phyloP scores from a whole-genome alignment of 2,113 vertebrate genomes.

The Colaptes auratus region DNA sequence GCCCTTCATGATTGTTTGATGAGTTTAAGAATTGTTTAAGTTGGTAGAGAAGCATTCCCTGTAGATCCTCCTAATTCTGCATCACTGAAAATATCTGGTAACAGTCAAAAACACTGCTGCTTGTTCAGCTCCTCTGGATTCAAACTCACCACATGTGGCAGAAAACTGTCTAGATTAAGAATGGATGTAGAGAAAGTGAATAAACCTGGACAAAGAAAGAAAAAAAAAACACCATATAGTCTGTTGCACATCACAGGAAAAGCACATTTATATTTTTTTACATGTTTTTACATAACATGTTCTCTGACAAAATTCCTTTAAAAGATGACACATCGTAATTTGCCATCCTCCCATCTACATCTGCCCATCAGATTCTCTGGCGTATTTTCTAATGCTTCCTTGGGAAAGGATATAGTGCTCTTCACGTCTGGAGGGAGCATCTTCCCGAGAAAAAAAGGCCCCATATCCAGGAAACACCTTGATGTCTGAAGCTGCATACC shows the following conservation, averaged over 20 bases:
- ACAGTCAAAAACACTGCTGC: background rate
- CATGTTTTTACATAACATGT: background rate
- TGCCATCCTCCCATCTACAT: background rate
- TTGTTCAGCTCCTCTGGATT: background rate
- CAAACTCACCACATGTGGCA: background rate
- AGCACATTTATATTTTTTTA: too few relatives aligned
- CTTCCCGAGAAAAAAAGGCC: background rate
- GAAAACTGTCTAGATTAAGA: background rate
- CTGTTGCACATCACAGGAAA: background rate
- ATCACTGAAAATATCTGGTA: background rate
- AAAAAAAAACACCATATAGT: background rate
- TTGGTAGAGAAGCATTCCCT: background rate
- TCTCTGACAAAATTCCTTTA: background rate
- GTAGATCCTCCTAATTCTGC: background rate
- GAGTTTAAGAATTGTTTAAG: background rate
- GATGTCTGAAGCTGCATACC: fast-evolving
- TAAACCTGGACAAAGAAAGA: background rate
- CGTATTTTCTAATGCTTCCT: background rate
- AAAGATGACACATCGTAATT: background rate
- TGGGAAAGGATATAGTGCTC: background rate
- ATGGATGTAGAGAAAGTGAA: background rate
- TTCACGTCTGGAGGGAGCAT: background rate
- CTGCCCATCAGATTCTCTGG: background rate
- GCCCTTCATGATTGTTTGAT: background rate
- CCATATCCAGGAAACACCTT: background rate